phyloP scores from a whole-genome alignment of 2,797 vertebrate genomes.

The Rhyacichthys aspro region DNA sequence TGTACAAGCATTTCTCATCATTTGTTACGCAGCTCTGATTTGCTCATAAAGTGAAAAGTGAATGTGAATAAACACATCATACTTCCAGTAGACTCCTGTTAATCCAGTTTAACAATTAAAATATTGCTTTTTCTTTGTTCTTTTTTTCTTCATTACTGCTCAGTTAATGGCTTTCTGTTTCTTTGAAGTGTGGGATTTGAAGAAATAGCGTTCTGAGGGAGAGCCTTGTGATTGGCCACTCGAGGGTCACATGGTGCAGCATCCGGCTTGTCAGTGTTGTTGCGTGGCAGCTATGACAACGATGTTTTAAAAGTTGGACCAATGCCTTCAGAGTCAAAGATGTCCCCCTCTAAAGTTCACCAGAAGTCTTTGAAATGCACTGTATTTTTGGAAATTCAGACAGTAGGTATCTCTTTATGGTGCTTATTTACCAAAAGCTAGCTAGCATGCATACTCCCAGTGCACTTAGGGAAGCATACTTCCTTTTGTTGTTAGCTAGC shows the following conservation, averaged over 20 bases:
- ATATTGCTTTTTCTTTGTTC: slow-evolving; percentile 11
- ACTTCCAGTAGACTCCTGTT: slow-evolving; percentile 11
- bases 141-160: slow-evolving; percentile 17
- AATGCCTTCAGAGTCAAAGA: slow-evolving; percentile 42
- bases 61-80: slow-evolving; percentile 57
- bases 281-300: slow-evolving; percentile 74
- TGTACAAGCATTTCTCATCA: slow-evolving; percentile 14
- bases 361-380: slow-evolving; percentile 75
- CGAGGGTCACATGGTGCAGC: slow-evolving; percentile 77
- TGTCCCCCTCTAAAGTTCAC: slow-evolving; percentile 20
- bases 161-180: no score
- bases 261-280: slow-evolving; percentile 51
- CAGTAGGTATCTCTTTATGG: slow-evolving; percentile 66
- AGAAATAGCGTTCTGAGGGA: background rate
- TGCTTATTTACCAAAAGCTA: slow-evolving; percentile 24
- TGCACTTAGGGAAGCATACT: background rate
- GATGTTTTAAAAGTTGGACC: slow-evolving; percentile 51
- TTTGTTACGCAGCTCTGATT: slow-evolving; percentile 38
- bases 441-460: background rate
- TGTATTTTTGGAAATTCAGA: slow-evolving; percentile 69
- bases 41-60: slow-evolving; percentile 26
- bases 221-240: slow-evolving; percentile 42
- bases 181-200: no score
- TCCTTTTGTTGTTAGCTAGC: background rate
- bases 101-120: slow-evolving; percentile 2